Evolutionary conservation across 1,140 invertebrate species (phyloP).

Genomic region (Lanistes nyassanus): DNA sequence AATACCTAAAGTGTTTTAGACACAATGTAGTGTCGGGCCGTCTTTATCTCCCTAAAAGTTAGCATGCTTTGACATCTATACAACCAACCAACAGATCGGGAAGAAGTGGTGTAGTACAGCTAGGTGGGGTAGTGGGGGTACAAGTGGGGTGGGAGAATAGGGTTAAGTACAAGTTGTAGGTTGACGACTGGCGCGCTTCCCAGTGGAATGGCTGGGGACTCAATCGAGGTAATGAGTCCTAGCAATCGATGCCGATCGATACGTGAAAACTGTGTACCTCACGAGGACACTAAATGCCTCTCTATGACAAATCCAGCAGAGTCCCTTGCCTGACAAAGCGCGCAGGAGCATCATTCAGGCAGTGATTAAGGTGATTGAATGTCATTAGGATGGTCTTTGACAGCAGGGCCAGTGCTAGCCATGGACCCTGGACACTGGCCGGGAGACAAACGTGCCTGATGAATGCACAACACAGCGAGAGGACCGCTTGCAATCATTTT

Average conservation of each 20-base stretch:
- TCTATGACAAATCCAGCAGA: constrained; percentile 36
- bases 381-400: constrained; percentile 28
- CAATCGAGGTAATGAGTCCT: constrained; percentile 39
- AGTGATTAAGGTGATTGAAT: constrained; percentile 32
- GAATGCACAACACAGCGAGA: constrained; percentile 23
- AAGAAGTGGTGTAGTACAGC: too few species aligned
- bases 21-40: too few species aligned
- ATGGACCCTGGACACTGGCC: constrained; percentile 1
- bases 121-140: too few species aligned
- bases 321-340: constrained; percentile 31
- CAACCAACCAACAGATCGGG: too few species aligned
- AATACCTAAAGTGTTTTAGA: too few species aligned
- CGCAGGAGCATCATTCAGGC: constrained; percentile 24
- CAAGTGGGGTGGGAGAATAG: neutral
- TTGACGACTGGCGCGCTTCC: constrained; percentile 20
- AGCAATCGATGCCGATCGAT: constrained; percentile 38
- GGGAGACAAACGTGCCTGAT: constrained; percentile 33
- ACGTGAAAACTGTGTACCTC: constrained; percentile 27
- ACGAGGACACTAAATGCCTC: constrained; percentile 34
- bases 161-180: constrained; percentile 10
- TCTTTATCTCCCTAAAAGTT: too few species aligned
- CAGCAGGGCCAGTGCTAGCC: constrained; percentile 8
- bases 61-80: too few species aligned
- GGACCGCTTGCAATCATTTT: constrained; percentile 31
- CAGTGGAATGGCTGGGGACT: constrained; percentile 10